A percentile compares a stretch with the other conserved stretches of the same genome.
Evolutionary conservation across 2,888 invertebrate species (phyloP).

Genomic region (Cinara cedri): DNA sequence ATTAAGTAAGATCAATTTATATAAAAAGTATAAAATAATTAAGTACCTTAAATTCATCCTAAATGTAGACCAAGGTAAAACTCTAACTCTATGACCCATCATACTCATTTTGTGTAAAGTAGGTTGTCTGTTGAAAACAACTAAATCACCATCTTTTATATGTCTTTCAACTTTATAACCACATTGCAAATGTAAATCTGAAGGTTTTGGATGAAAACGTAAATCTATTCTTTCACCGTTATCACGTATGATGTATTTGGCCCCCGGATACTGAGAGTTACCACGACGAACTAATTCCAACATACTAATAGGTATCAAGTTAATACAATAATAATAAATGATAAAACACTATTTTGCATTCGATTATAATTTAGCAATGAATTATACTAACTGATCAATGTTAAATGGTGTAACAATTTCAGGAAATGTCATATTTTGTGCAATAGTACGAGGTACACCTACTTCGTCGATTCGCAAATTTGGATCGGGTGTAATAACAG

Average conservation of each 20-base stretch:
- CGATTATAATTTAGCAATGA: too few species aligned
- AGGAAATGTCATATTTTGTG: conserved; percentile 98
- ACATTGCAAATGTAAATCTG: conserved; percentile 93
- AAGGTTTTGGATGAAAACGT: conserved; percentile 96
- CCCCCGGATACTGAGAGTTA: conserved; percentile 98
- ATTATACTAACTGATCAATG: conserved; percentile 78
- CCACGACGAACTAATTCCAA: conserved; percentile 94
- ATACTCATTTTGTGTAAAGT: conserved; percentile 99
- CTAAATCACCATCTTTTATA: conserved; percentile 95
- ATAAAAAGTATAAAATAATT: conserved; percentile 17
- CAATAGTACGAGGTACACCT: conserved; percentile 96
- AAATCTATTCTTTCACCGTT: conserved; percentile 99
- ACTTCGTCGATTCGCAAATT: conserved; percentile 91
- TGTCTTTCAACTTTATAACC: conserved; percentile 92
- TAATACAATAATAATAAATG: too few species aligned
- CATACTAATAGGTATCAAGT: conserved; percentile 66
- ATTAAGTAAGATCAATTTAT: too few species aligned
- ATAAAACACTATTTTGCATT: too few species aligned
- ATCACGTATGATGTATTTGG: conserved; percentile 98
- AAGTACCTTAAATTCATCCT: conserved; percentile 95
- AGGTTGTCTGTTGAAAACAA: conserved; percentile 99
- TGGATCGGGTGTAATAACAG: conserved; percentile 97
- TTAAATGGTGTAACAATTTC: conserved; percentile 99
- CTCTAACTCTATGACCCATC: conserved; percentile 99
- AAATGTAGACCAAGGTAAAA: conserved; percentile 99